Base-by-base conservation (phyloP, 1,140 invertebrate genomes). In the Chironomus striatipennis region DNA sequence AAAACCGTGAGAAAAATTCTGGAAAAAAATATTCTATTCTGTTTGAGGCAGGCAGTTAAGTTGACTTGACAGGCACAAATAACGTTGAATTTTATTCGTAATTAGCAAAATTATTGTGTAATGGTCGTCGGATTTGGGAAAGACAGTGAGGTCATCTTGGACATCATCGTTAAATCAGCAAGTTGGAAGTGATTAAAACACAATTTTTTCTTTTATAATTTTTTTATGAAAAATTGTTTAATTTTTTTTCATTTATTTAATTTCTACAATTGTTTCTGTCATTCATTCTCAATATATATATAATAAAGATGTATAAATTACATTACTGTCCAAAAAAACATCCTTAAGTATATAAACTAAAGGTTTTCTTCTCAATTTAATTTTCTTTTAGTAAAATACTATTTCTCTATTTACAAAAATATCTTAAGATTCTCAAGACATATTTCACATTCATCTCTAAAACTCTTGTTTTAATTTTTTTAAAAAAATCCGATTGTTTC, bases 1-100 rank as follows among this genome's bases (percentile, higher is more conserved):
- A 70, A 70, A 70, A 70, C 65, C 65, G 65, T 70, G 65, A 70
- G 65, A 70, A 70, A 70, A 70, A 20, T 70, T 70, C 65, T 70
- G 65, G 65, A 70, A 70, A 70, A 70, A 18, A 17, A 70, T 20
- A 10, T 9, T 70, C 18, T 9, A 20, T 21, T 20, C 65, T 70
- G 20, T 70, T 70, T 70, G 7, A 10, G 17, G n/a, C 9, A 18
- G 64, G 64, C 15, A 67, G 18, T 67, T 7, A 17, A 18, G n/a
- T n/a, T n/a, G n/a, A n/a, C 65, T 70, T 70, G 65, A 70, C 65
- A 70, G 20, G 2, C 65, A n/a, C n/a, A n/a, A n/a, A n/a, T n/a
- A 70, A 21, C 10, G 17, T 70, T n/a, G 47, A 57, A 70, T 70
- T 18, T 70, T 10, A 57, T 57, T 20, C 18, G 18, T 70, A 70